A percentile compares a stretch with the other conserved stretches of the same genome.
Evolutionary conservation across 2,113 vertebrate genomes (phyloP).

Genomic region (Ameiurus melas): DNA sequence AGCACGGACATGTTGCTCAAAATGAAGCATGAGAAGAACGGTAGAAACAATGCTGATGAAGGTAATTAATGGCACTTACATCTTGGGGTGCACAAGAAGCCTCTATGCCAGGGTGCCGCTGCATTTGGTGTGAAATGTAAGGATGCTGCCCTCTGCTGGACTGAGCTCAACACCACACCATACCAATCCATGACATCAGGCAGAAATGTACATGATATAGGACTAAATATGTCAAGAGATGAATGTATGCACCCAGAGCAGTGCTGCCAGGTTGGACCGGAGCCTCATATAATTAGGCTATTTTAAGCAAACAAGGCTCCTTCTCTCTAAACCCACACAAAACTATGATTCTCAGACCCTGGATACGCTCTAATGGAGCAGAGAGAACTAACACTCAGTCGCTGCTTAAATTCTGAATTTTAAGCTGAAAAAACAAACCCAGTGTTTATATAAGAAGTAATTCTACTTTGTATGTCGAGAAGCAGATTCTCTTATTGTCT

Average conservation of each 20-base stretch:
- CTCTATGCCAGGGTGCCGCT: neutral
- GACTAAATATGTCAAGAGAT: neutral
- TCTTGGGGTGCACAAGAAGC: slow-evolving; percentile 1
- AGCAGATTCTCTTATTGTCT: neutral
- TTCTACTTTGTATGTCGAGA: neutral
- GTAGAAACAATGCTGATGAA: neutral
- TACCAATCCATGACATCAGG: neutral
- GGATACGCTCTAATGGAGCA: neutral
- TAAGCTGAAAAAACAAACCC: neutral
- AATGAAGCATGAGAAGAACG: neutral
- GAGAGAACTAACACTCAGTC: neutral
- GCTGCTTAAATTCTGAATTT: neutral
- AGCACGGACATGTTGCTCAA: neutral
- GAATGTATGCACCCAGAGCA: neutral
- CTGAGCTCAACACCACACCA: neutral
- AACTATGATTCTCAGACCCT: neutral
- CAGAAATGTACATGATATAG: neutral
- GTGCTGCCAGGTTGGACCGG: slow-evolving; percentile 8
- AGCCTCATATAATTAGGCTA: slow-evolving; percentile 6
- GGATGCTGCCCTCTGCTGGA: slow-evolving; percentile 38
- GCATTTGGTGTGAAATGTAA: neutral
- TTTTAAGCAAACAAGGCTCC: slow-evolving; percentile 17
- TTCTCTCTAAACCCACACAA: neutral
- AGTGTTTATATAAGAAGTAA: neutral
- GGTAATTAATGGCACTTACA: slow-evolving; percentile 24